These are phyloP conservation scores for Lepilemur septentrionalis DNA, from an alignment of 2,797 vertebrate species.

Conservation along the genomic window DNA sequence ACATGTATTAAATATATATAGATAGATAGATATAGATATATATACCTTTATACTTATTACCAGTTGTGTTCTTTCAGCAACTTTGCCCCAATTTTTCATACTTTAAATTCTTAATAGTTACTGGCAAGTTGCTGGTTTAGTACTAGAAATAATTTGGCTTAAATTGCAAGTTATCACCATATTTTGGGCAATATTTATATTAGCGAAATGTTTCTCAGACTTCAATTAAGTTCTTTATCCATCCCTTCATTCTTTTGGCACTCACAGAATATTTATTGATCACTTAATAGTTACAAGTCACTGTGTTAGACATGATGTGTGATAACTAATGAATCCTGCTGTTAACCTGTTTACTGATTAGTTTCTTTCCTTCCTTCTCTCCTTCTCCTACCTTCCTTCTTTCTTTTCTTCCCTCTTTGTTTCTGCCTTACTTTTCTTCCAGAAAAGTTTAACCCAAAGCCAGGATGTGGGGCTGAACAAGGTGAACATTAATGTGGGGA, in stretches of 20 bases:
- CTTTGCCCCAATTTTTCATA: not conserved
- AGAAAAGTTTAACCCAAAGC: not conserved
- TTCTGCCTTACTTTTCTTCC: not conserved
- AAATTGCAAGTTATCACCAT: not conserved
- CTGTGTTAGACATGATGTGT: not conserved
- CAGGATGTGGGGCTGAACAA: not conserved
- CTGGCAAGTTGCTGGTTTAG: not conserved
- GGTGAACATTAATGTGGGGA: not conserved
- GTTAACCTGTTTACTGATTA: not conserved
- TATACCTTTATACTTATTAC: not conserved
- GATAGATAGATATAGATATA: no score
- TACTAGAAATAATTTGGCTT: not conserved
- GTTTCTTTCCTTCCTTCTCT: not conserved
- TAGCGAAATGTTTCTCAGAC: not conserved
- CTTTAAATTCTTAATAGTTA: not conserved
- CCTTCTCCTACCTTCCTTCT: not conserved
- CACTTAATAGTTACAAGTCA: not conserved
- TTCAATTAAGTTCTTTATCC: not conserved
- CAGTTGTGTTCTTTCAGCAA: not conserved
- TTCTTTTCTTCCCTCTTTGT: not conserved
- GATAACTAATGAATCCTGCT: not conserved
- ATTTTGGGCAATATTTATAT: not conserved
- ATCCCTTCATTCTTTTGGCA: not conserved
- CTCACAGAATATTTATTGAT: not conserved
- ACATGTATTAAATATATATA: not conserved